A percentile compares a stretch with the other conserved stretches of the same genome.
These are phyloP conservation scores for Cyclura pinguis DNA, from an alignment of 2,797 vertebrate species.

Conservation along the genomic window DNA sequence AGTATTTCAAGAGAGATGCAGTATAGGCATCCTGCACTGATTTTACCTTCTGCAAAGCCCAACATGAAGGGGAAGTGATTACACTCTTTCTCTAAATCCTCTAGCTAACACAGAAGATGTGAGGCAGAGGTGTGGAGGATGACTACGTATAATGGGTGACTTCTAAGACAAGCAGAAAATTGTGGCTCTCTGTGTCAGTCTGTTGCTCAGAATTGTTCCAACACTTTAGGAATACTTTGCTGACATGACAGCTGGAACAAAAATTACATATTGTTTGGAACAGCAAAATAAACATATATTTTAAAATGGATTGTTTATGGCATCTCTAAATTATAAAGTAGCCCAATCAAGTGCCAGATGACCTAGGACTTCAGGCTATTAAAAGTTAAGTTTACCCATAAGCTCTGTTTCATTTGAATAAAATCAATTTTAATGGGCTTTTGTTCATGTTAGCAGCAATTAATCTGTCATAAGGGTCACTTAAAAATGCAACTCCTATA, in stretches of 20 bases:
- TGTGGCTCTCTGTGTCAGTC: neutral
- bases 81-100: neutral
- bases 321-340: constrained; percentile 35
- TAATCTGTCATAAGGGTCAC: constrained; percentile 35
- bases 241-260: constrained; percentile 20
- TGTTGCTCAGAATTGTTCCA: neutral
- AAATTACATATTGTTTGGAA: constrained; percentile 9
- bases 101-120: neutral
- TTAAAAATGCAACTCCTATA: constrained; percentile 24
- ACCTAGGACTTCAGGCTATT: constrained; percentile 13
- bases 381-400: constrained; percentile 28
- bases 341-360: neutral
- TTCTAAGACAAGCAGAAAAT: neutral
- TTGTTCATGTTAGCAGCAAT: constrained; percentile 26
- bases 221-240: neutral
- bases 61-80: neutral
- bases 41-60: neutral
- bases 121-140: neutral
- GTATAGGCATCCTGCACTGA: neutral
- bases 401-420: constrained; percentile 20
- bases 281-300: neutral
- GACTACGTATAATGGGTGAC: neutral
- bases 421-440: constrained; percentile 18
- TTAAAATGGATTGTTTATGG: rapidly evolving
- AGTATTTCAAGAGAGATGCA: neutral